Evolutionary conservation across 2,888 invertebrate genomes (phyloP), one percentile per base, ranked within the genome.

Genomic region (Agonopterix heracliana): DNA sequence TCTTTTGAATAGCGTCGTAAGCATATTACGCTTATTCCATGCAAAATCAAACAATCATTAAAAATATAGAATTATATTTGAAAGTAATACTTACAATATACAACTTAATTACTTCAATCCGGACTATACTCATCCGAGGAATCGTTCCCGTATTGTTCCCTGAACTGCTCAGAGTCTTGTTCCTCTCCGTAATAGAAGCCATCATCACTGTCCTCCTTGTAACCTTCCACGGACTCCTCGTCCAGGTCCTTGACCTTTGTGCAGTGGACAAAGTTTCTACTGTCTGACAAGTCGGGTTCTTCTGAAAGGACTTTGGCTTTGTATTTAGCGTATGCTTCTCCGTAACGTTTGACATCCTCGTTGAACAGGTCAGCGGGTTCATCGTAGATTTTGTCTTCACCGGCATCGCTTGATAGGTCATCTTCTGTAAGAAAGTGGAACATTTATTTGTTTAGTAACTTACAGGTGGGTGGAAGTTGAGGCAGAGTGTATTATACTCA

Each of bases 321-420:
- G 63, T 93, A 94, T 53, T 89, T 90, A 0, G 93, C 93, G 60
- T 94, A 94, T 9, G 90, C 89, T 52, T 85, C 82, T 0, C 94
- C 94, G 62, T 92, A 92, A 2, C 88, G 77, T 50, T 91, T 82
- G 0, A 90, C 91, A 66, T 93, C 92, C 45, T 82, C 78, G 3
- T 82, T 74, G 49, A 79, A 72, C 57, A 82, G 40, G 12, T 75
- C 73, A 4, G 71, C 61, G 1, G 77, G 68, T 0, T 78, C 74
- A 9, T 86, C 78, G 41, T 86, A 85, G 55, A 88, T 78, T 55
- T 78, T 74, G 34, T 83, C 86, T 60, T 87, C 87, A 0, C 80
- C 90, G 1, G 74, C 71, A 40, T 90, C 90, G 34, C 83, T 89
- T 1, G 90, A 90, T 1, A 90, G 69, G 42, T 88, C 83, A 7